phyloP scores from a whole-genome alignment of 2,888 invertebrate species.

The Drosophila emarginata region DNA sequence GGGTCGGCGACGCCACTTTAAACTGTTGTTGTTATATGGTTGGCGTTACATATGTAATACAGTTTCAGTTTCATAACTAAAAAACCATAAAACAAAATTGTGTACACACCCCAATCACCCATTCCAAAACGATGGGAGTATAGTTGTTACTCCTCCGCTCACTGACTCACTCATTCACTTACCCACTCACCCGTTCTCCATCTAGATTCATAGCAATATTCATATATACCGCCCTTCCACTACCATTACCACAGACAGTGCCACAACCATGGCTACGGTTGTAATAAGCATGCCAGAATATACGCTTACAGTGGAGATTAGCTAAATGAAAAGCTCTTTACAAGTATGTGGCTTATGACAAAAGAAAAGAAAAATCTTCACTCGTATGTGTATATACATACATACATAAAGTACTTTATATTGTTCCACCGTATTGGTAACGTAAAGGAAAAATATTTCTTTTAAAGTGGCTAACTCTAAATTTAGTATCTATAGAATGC shows the following conservation, averaged over 20 bases:
- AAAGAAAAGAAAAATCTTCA: not conserved
- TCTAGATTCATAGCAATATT: conserved; percentile 12
- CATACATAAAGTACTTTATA: not conserved
- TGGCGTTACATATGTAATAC: conserved; percentile 60
- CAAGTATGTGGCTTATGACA: not conserved
- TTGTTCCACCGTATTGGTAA: not conserved
- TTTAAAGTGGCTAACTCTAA: not conserved
- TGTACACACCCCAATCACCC: conserved; percentile 50
- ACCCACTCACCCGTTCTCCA: not conserved
- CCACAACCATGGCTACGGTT: conserved; percentile 22
- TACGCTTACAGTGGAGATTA: conserved; percentile 56
- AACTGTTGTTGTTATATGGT: conserved; percentile 45
- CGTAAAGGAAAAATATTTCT: not conserved
- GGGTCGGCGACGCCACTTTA: conserved; percentile 53
- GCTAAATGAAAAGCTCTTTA: conserved; percentile 56
- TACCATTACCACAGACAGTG: not conserved
- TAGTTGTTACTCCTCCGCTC: conserved; percentile 10
- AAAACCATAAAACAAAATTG: conserved; percentile 76
- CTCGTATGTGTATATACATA: no score
- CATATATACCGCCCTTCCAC: not conserved
- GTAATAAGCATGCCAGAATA: conserved; percentile 42
- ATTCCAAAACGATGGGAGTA: conserved; percentile 17
- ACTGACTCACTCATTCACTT: not conserved
- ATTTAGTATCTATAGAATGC: not conserved
- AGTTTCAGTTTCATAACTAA: conserved; percentile 76